Evolutionary conservation across 2,888 invertebrate species (phyloP).

Genomic region (Lordiphosa fenestrarum): DNA sequence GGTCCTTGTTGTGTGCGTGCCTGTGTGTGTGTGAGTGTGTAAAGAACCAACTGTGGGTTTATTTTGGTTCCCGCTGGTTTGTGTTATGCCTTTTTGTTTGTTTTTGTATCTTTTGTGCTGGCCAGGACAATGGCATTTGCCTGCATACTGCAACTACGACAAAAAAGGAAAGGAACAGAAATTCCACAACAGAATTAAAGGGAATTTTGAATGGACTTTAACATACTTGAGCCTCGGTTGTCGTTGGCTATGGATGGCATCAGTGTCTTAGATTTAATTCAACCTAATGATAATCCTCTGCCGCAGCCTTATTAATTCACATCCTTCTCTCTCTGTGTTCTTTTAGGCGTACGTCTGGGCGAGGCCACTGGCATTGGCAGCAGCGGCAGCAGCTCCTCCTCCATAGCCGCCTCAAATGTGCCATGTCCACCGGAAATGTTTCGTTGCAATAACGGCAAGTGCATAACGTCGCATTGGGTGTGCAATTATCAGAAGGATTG

Average conservation of each 20-base stretch:
- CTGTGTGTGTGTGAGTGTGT: conserved; percentile 1
- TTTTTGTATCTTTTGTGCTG: conserved; percentile 27
- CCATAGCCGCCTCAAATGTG: conserved; percentile 68
- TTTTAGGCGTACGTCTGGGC: conserved; percentile 66
- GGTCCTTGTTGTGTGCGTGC: too few species aligned
- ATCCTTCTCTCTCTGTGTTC: conserved; percentile 2
- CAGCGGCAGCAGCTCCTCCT: conserved; percentile 35
- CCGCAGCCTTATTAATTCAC: conserved; percentile 1
- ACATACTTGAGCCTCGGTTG: neutral
- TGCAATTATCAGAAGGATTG: conserved; percentile 98
- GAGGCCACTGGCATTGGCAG: conserved; percentile 48
- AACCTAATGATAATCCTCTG: neutral
- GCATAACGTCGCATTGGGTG: conserved; percentile 91
- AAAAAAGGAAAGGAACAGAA: neutral
- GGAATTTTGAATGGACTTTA: conserved; percentile 16
- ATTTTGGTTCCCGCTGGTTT: conserved; percentile 26
- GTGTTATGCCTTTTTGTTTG: conserved; percentile 7
- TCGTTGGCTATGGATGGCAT: neutral
- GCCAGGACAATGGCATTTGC: conserved; percentile 33
- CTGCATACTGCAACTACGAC: conserved; percentile 9
- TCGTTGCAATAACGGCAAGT: conserved; percentile 91
- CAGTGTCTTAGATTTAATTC: conserved; percentile 3
- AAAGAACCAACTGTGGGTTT: conserved; percentile 14
- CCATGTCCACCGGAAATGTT: conserved; percentile 89
- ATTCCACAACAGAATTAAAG: conserved; percentile 19